Percentiles rank a stretch among this genome's conserved stretches.
Evolutionary conservation across 1,140 invertebrate genomes (phyloP).

Genomic region (Macrobrachium rosenbergii): DNA sequence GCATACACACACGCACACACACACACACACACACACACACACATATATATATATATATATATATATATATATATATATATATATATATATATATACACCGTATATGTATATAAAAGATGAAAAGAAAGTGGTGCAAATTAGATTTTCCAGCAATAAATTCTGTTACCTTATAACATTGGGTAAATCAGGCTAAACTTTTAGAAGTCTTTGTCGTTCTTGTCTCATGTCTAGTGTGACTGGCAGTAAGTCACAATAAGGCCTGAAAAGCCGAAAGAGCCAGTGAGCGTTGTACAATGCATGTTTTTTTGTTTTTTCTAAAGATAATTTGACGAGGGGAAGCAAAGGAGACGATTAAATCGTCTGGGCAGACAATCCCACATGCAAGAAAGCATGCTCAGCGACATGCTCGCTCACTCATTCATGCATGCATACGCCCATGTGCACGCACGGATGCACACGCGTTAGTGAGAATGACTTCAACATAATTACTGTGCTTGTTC

Average conservation of each 20-base stretch:
- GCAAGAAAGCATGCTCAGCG: conserved; percentile 5
- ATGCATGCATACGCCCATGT: neutral
- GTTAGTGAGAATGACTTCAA: too few species aligned
- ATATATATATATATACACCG: conserved; percentile 7
- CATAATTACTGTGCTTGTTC: too few species aligned
- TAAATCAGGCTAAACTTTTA: too few species aligned
- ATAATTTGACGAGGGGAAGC: neutral
- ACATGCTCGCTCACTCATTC: conserved; percentile 12
- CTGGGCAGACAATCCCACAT: neutral
- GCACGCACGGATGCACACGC: neutral
- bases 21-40: too few species aligned
- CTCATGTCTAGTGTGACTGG: too few species aligned
- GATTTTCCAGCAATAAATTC: neutral
- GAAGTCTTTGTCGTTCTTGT: too few species aligned
- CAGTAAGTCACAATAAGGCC: too few species aligned
- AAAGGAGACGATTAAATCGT: neutral
- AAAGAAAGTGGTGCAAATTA: neutral
- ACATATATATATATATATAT: conserved; percentile 30
- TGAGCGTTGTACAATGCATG: neutral
- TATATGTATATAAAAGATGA: neutral
- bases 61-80: conserved; percentile 32
- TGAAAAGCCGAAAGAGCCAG: too few species aligned
- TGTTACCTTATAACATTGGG: too few species aligned
- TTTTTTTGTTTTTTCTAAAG: neutral
- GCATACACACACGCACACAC: neutral